A percentile compares a stretch with the other conserved stretches of the same genome.
Conservation (phyloP, 2,888 invertebrate species). For the Perizoma flavofasciatum region DNA sequence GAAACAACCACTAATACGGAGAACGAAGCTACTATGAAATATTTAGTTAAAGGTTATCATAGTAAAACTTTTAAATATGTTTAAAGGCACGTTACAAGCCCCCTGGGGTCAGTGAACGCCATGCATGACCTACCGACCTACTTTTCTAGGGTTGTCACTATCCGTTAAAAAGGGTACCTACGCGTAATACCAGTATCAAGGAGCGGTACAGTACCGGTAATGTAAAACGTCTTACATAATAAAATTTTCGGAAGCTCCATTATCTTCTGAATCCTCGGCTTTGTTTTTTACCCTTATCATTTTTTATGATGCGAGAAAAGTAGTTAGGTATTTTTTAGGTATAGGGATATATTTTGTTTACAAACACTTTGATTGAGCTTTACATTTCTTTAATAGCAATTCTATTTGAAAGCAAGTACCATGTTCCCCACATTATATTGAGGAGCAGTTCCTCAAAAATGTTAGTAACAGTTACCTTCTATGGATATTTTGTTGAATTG, state of each 20-base stretch:
- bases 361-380: too few species aligned
- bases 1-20: too few species aligned
- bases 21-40: background rate
- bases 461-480: too few species aligned
- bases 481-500: too few species aligned
- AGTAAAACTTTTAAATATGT: conserved; percentile 7
- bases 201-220: conserved; percentile 7
- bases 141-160: conserved; percentile 25
- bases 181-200: conserved; percentile 14
- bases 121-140: conserved; percentile 37
- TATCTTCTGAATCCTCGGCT: conserved; percentile 11
- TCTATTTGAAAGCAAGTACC: too few species aligned
- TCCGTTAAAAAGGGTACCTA: conserved; percentile 11
- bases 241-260: conserved; percentile 13
- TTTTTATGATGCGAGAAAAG: background rate
- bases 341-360: too few species aligned
- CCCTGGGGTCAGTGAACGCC: conserved; percentile 28
- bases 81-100: conserved; percentile 11
- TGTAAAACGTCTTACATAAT: conserved; percentile 15
- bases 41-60: background rate
- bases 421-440: too few species aligned
- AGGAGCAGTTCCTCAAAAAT: too few species aligned
- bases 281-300: conserved; percentile 15
- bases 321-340: too few species aligned
- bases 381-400: too few species aligned